Percentiles rank a stretch among this genome's conserved stretches.
phyloP scores from a whole-genome alignment of 1,140 invertebrate species.

The Nylanderia fulva region DNA sequence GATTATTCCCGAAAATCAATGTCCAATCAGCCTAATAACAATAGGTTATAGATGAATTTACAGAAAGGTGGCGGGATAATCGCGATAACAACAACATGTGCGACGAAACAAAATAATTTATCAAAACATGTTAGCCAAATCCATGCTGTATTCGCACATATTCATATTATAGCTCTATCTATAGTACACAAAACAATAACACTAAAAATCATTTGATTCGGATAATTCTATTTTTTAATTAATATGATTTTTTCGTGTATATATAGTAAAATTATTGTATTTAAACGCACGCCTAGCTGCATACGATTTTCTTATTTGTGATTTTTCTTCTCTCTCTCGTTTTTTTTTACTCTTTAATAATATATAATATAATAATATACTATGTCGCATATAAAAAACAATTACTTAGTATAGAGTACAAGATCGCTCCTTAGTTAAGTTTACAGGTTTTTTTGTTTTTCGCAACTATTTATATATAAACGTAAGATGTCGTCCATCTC shows the following conservation, averaged over 20 bases:
- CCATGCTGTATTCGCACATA: conserved; percentile 76
- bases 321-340: conserved; percentile 35
- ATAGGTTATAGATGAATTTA: conserved; percentile 46
- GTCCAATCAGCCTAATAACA: conserved; percentile 21
- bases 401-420: conserved; percentile 85
- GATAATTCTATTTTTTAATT: conserved; percentile 74
- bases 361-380: conserved; percentile 84
- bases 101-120: conserved; percentile 70
- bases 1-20: conserved; percentile 31
- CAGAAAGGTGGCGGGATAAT: conserved; percentile 65
- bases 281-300: conserved; percentile 81
- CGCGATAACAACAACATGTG: conserved; percentile 58
- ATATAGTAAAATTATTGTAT: conserved; percentile 80
- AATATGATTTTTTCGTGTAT: conserved; percentile 71
- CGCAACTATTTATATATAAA: conserved; percentile 61
- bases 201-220: conserved; percentile 79
- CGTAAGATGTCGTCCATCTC: conserved; percentile 76
- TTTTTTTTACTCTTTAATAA: conserved; percentile 76
- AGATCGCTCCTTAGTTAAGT: conserved; percentile 83
- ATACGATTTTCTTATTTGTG: conserved; percentile 79
- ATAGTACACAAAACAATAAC: conserved; percentile 81
- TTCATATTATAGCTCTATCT: conserved; percentile 72
- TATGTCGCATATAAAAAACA: conserved; percentile 85
- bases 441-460: conserved; percentile 61
- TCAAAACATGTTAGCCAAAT: conserved; percentile 69